These are phyloP conservation scores for Eidolon dupreanum DNA, from an alignment of 2,797 vertebrate genomes.

Conservation along the genomic window DNA sequence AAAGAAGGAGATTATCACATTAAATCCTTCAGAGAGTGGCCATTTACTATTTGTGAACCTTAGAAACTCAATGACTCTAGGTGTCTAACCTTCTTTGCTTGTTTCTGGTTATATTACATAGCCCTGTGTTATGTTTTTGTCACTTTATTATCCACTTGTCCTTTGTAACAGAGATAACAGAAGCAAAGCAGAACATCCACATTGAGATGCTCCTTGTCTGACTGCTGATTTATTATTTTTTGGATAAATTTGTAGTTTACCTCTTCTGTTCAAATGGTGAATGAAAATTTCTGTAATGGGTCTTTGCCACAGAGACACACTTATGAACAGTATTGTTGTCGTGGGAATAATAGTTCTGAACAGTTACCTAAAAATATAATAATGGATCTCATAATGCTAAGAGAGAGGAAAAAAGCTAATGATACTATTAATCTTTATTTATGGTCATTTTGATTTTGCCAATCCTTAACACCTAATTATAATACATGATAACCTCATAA, in stretches of 20 bases:
- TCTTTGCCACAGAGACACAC: not conserved
- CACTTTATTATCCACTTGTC: not conserved
- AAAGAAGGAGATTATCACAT: not conserved
- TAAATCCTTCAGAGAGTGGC: not conserved
- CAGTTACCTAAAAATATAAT: constrained; percentile 19
- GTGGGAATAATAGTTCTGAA: not conserved
- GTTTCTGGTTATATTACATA: not conserved
- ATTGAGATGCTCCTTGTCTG: not conserved
- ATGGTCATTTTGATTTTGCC: not conserved
- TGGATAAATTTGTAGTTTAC: not conserved
- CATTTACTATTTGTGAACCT: not conserved
- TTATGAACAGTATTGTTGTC: not conserved
- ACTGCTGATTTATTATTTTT: not conserved
- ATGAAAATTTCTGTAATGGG: not conserved
- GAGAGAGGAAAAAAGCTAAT: constrained; percentile 31
- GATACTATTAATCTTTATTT: constrained; percentile 11
- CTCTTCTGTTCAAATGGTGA: not conserved
- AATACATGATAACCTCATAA: not conserved
- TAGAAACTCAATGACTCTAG: not conserved
- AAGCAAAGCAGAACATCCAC: not conserved
- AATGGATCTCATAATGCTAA: constrained; percentile 44
- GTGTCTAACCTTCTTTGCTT: not conserved
- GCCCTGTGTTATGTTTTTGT: not conserved
- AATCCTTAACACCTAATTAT: not conserved
- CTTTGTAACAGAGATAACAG: not conserved